Evolutionary conservation across 2,113 vertebrate species (phyloP).

Genomic region (Brachypteracias leptosomus): DNA sequence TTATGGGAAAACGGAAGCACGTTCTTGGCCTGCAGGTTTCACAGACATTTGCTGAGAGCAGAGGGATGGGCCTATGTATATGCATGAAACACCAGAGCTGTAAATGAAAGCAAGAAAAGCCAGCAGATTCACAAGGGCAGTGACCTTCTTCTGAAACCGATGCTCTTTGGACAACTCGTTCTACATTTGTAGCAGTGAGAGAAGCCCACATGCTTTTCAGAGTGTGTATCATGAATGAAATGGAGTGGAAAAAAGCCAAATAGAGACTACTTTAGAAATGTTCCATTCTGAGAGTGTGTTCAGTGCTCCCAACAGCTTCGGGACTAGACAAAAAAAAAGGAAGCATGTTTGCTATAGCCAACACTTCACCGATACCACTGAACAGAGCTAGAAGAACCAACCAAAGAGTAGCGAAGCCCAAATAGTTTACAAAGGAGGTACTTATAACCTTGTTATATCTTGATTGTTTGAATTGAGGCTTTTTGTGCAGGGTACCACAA

Average conservation of each 20-base stretch:
- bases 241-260: not conserved
- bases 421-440: not conserved
- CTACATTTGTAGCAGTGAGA: conserved; percentile 27
- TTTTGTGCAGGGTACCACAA: not conserved
- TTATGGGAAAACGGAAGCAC: not conserved
- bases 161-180: conserved; percentile 3
- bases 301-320: not conserved
- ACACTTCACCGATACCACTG: not conserved
- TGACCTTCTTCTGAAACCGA: conserved; percentile 21
- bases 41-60: not conserved
- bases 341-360: not conserved
- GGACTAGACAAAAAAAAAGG: not conserved
- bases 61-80: not conserved
- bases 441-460: not conserved
- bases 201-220: conserved; percentile 2
- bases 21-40: not conserved
- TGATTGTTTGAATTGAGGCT: not conserved
- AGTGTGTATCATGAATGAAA: conserved; percentile 25
- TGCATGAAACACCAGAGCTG: not conserved
- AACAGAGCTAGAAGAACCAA: not conserved
- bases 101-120: not conserved
- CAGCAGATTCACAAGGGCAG: not conserved
- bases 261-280: not conserved
- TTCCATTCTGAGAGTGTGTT: not conserved
- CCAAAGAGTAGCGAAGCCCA: not conserved